A percentile compares a stretch with the other conserved stretches of the same genome.
These are phyloP conservation scores for Henricia sp. DNA, from an alignment of 53 echinoderm and acorn worm genomes.

Conservation along the genomic window DNA sequence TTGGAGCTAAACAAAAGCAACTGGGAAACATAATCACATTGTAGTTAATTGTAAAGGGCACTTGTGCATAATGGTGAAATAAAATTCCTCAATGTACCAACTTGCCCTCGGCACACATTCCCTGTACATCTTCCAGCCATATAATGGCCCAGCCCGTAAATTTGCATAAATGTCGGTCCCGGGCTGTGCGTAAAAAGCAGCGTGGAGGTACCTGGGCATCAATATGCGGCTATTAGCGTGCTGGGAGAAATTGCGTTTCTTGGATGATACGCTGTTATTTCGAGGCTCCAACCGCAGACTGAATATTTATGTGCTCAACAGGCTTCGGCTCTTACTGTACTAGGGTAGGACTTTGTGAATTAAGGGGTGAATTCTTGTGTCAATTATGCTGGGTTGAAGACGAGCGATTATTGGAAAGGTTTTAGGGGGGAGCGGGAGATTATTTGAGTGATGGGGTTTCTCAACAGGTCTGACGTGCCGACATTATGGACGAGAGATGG, in stretches of 20 bases:
- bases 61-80: slow-evolving; percentile 5
- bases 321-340: neutral
- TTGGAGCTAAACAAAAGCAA: neutral
- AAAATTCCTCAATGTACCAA: neutral
- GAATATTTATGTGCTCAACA: neutral
- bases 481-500: neutral
- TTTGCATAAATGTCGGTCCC: neutral
- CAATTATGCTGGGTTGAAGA: slow-evolving; percentile 24
- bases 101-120: neutral
- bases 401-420: neutral
- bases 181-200: neutral
- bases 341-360: neutral
- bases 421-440: neutral
- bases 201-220: neutral
- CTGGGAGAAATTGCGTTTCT: slow-evolving; percentile 33
- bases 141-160: slow-evolving; percentile 25
- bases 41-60: neutral
- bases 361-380: slow-evolving; percentile 20
- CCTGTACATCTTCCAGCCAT: neutral
- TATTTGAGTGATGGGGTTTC: slow-evolving; percentile 30
- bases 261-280: slow-evolving; percentile 41
- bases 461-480: slow-evolving; percentile 17
- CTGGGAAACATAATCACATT: neutral
- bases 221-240: neutral
- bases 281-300: slow-evolving; percentile 8